Base-by-base conservation (phyloP, 2,797 vertebrate species). In the Ambastaia sidthimunki region DNA sequence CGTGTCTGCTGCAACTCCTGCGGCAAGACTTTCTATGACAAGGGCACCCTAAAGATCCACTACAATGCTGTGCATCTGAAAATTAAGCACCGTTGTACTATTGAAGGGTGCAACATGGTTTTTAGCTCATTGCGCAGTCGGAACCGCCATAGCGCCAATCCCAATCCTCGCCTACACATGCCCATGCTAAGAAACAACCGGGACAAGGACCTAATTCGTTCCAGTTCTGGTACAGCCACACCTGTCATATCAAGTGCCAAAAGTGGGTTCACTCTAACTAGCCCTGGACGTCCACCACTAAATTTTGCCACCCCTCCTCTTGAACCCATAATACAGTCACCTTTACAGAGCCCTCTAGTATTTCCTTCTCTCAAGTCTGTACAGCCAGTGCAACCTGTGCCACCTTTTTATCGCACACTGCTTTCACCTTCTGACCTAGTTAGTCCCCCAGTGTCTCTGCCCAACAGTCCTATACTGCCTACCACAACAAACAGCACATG, bases 1-100 rank as follows among this genome's bases (percentile, higher is more conserved):
- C 96, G 98, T 18, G 98, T 99, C 74, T 98, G 98, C 91, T 99
- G 98, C 91, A 99, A 98, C 55, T 97, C 98, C 12, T 99, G 98
- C 78, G 98, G 97, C 79, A 99, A 99, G 89, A 98, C 98, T 13
- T 99, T 94, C 87, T 94, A 93, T 52, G 93, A 94, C 84, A 94
- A 94, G 90, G 97, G 98, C 81, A 99, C 97, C 0, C 92, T 99
- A 84, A 99, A 99, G 93, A 99, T 99, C 88, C 98, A 99, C 91
- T 97, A 98, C 89, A 98, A 98, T 0, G 97, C 97, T 0, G 98
- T 98, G 44, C 97, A 99, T 89, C 89, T 99, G 86, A 97, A 99
- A 92, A 97, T 98, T 90, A 99, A 99, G 84, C 98, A 99, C 18
- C 91, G 94, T 55, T 99, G 98, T 85, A 99, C 97, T 0, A 95